Base-by-base conservation (phyloP, 2,888 invertebrate genomes). In the Zaprionus bogoriensis region DNA sequence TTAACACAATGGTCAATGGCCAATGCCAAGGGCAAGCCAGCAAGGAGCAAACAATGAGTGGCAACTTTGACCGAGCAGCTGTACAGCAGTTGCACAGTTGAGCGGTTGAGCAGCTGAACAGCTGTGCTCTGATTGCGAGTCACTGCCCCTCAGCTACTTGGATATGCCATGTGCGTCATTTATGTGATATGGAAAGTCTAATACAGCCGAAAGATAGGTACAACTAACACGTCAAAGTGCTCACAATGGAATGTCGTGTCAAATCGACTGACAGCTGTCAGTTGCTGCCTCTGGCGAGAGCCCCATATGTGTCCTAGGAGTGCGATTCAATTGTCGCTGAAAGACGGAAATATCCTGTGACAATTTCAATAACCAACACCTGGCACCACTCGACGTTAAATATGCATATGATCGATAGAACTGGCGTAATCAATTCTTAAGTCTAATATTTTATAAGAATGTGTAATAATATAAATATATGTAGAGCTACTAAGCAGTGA, bases 211-310 rank as follows among this genome's bases (percentile, higher is more conserved):
- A 17, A 36, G 32, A 17, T 20, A 27, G 14, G 38, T 39, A 47
- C 14, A 17, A 47, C 32, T 60, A 51, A 25, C 59, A n/a, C n/a
- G n/a, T n/a, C n/a, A n/a, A n/a, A n/a, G n/a, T n/a, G n/a, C 54
- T 44, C 28, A 6, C 23, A 32, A 64, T 39, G 44, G 68, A 65
- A 67, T 78, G 64, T 78, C 74, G 66, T 80, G 64, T 78, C 72
- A 76, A 17, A 47, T 65, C 23, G 47, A 67, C 41, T 63, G 80
- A 74, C 85, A 80, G 59, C 78, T 77, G 80, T 73, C 76, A 80
- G 44, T 60, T 53, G 39, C 55, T 36, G 17, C 32, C 9, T 27
- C 41, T 19, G 22, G 17, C 9, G 23, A 30, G 14, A 10, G 6
- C 4, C 12, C 10, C 4, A 30, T 19, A 32, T 58, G 50, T 45